Conservation (phyloP, 1,140 invertebrate genomes). For the Proales similis region DNA sequence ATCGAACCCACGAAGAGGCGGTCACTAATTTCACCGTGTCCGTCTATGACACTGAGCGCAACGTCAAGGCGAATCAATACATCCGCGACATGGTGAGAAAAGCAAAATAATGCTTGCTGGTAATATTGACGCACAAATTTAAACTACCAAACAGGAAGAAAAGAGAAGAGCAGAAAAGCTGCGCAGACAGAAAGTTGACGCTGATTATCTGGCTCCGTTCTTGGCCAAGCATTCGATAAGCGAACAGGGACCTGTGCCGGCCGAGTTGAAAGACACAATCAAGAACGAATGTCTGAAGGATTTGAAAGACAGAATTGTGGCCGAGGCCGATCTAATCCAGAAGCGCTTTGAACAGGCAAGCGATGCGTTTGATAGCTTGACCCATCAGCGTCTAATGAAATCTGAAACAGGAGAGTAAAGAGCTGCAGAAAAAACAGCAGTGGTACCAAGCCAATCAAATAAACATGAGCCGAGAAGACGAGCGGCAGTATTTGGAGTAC, state of each 20-base stretch:
- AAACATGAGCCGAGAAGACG: conserved; percentile 52
- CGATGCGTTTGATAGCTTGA: no score
- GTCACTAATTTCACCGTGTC: conserved; percentile 49
- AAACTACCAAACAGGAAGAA: conserved; percentile 43
- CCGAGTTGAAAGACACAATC: conserved; percentile 45
- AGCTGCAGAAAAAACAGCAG: conserved; percentile 51
- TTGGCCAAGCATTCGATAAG: conserved; percentile 46
- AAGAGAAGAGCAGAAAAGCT: conserved; percentile 48
- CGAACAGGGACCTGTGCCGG: conserved; percentile 43
- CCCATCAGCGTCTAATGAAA: conserved; percentile 23
- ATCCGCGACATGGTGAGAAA: conserved; percentile 48
- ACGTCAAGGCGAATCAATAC: conserved; percentile 53
- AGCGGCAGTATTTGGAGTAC: conserved; percentile 53
- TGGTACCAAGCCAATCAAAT: conserved; percentile 55
- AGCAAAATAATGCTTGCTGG: background rate
- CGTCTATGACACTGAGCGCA: conserved; percentile 52
- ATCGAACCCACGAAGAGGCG: conserved; percentile 47
- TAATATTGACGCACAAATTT: conserved; percentile 8
- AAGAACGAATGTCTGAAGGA: conserved; percentile 51
- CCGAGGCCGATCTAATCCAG: conserved; percentile 54
- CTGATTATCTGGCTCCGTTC: conserved; percentile 54
- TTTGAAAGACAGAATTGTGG: conserved; percentile 51
- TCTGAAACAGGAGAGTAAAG: conserved; percentile 46
- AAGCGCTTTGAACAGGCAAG: conserved; percentile 52
- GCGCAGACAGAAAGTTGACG: conserved; percentile 51